Conservation (phyloP, 2,888 invertebrate species). For the Lasius fuliginosus region DNA sequence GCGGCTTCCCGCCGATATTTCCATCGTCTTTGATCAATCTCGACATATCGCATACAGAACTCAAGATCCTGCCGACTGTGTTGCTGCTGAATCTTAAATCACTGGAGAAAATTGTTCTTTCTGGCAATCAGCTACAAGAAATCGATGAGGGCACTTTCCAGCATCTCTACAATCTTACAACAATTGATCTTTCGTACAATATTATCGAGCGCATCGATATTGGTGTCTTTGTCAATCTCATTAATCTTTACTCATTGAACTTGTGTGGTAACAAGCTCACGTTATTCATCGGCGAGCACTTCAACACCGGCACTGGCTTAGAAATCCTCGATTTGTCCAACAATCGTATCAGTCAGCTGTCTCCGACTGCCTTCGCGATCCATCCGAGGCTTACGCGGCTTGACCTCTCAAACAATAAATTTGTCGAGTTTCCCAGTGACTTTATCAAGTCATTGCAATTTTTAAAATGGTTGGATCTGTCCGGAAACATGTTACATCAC, state of each 20-base stretch:
- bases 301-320: slow-evolving; percentile 93
- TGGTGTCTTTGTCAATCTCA: slow-evolving; percentile 92
- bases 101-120: slow-evolving; percentile 90
- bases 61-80: slow-evolving; percentile 92
- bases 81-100: slow-evolving; percentile 90
- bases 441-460: slow-evolving; percentile 93
- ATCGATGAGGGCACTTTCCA: slow-evolving; percentile 93
- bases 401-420: slow-evolving; percentile 91
- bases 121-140: slow-evolving; percentile 91
- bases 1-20: slow-evolving; percentile 89
- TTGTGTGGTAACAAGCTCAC: slow-evolving; percentile 92
- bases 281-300: slow-evolving; percentile 94
- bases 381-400: slow-evolving; percentile 93
- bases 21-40: slow-evolving; percentile 88
- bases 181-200: slow-evolving; percentile 93
- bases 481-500: slow-evolving; percentile 92
- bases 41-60: slow-evolving; percentile 92
- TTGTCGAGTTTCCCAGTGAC: slow-evolving; percentile 95
- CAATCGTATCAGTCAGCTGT: slow-evolving; percentile 93
- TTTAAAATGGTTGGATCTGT: slow-evolving; percentile 92
- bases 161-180: slow-evolving; percentile 91
- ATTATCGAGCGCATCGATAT: slow-evolving; percentile 92
- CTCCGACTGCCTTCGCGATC: slow-evolving; percentile 94
- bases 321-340: slow-evolving; percentile 93
- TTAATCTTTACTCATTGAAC: slow-evolving; percentile 91